A percentile compares a stretch with the other conserved stretches of the same genome.
Evolutionary conservation across 2,888 invertebrate genomes (phyloP).

Genomic region (Platerodrilus igneus): DNA sequence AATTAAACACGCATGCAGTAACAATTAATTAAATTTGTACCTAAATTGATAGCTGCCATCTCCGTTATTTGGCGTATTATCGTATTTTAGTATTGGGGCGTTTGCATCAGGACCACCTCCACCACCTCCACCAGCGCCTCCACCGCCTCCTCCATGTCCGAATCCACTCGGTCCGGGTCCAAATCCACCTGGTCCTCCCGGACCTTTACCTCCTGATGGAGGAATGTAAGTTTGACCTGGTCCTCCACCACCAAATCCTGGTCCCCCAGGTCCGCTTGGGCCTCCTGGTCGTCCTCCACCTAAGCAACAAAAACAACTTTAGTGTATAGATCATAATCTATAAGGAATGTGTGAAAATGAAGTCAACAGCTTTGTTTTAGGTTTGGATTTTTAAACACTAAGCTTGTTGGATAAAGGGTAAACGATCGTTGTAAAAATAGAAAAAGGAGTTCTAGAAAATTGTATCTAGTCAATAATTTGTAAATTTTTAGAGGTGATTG

Average conservation of each 20-base stretch:
- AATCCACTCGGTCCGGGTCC: constrained; percentile 27
- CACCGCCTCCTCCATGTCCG: constrained; percentile 35
- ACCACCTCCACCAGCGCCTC: constrained; percentile 21
- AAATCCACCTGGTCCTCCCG: constrained; percentile 15
- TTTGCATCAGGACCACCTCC: constrained; percentile 42
- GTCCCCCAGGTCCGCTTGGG: constrained; percentile 13
- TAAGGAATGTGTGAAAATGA: too few relatives aligned
- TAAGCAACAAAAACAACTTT: too few relatives aligned
- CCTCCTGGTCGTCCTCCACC: constrained; percentile 17
- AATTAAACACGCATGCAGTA: background rate
- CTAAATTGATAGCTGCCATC: constrained; percentile 56
- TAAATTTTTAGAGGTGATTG: too few relatives aligned
- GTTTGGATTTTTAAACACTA: too few relatives aligned
- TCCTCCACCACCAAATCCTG: constrained; percentile 27
- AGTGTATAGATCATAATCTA: too few relatives aligned
- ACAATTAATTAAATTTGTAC: constrained; percentile 30
- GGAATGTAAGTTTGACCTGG: too few relatives aligned
- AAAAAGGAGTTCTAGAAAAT: too few relatives aligned
- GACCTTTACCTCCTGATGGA: constrained; percentile 14
- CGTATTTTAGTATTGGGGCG: constrained; percentile 54
- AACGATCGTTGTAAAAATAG: too few relatives aligned
- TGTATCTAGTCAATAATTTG: too few relatives aligned
- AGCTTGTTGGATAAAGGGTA: too few relatives aligned
- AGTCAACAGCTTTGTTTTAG: too few relatives aligned
- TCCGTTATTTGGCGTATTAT: constrained; percentile 55